Conservation (phyloP, 1,140 invertebrate species). For the Branchinecta lynchi region DNA sequence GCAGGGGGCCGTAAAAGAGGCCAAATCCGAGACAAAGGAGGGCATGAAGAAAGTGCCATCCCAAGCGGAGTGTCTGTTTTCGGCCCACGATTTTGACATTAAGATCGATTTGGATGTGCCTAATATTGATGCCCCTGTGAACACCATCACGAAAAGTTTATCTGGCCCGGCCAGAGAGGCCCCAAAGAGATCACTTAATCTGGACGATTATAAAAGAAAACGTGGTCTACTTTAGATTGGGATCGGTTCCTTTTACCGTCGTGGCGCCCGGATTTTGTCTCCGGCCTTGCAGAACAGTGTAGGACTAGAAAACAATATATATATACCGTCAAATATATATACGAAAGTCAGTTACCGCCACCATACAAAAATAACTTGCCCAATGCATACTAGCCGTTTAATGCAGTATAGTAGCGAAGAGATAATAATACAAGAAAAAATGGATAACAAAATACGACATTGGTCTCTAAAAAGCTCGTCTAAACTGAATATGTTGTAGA, state of each 20-base stretch:
- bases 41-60: neutral
- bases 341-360: no score
- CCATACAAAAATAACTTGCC: no score
- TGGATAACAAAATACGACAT: no score
- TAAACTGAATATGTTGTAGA: no score
- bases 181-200: slow-evolving; percentile 72
- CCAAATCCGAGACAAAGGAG: neutral
- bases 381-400: no score
- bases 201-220: slow-evolving; percentile 94
- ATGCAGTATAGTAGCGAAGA: no score
- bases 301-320: no score
- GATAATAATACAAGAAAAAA: no score
- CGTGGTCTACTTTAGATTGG: slow-evolving; percentile 65
- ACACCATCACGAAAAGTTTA: slow-evolving; percentile 56
- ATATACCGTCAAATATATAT: no score
- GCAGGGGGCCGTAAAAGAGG: neutral
- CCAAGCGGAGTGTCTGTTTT: slow-evolving; percentile 55
- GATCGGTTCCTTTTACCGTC: neutral
- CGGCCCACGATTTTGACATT: slow-evolving; percentile 91
- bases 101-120: slow-evolving; percentile 80
- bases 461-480: no score
- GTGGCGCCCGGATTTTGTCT: no score
- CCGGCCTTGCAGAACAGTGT: no score
- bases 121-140: slow-evolving; percentile 47
- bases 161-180: slow-evolving; percentile 55